Evolutionary conservation across 2,113 vertebrate species (phyloP), one percentile per base, ranked within the genome.

Genomic region (Planiliza haematocheilus): DNA sequence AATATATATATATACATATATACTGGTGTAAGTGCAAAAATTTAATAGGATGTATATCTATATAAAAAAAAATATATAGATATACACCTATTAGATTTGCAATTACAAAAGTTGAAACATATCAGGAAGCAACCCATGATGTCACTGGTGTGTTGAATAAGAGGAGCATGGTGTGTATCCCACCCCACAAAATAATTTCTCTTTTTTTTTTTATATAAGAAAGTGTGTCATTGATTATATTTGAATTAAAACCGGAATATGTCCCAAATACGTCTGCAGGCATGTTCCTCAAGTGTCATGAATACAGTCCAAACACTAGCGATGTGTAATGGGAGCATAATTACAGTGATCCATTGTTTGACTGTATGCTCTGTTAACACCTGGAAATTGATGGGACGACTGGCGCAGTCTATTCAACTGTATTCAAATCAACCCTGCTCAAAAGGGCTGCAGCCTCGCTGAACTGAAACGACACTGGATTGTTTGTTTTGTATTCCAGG

Each of bases 341-440:
- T 72, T 24, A 37, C 10, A 55, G 1, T 1, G 10, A 3, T 9
- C 12, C 7, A 61, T 70, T 72, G 63, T 85, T 71, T 42, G 43
- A 86, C 46, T 72, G 61, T 55, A 46, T 81, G 45, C 49, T 46
- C n/a, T 42, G 61, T 66, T 79, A 55, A 48, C 83, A 67, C 52
- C 2, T 75, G 39, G 7, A 56, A 58, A 75, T 66, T 65, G 17
- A 77, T n/a, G 6, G n/a, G 45, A 34, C 8, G 20, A 10, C 34
- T 1, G 8, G 38, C 59, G 37, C 24, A 30, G 24, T 30, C 24
- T 61, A 34, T 61, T 61, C 4, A n/a, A 64, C 66, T 79, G 45
- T 81, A 81, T 88, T 87, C 59, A 86, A 85, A 85, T 80, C 1
- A 12, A 0, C 8, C 45, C 36, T 14, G 70, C 38, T 53, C 2